Evolutionary conservation across 2,797 vertebrate species (phyloP).

Genomic region (Manis crassicaudata): DNA sequence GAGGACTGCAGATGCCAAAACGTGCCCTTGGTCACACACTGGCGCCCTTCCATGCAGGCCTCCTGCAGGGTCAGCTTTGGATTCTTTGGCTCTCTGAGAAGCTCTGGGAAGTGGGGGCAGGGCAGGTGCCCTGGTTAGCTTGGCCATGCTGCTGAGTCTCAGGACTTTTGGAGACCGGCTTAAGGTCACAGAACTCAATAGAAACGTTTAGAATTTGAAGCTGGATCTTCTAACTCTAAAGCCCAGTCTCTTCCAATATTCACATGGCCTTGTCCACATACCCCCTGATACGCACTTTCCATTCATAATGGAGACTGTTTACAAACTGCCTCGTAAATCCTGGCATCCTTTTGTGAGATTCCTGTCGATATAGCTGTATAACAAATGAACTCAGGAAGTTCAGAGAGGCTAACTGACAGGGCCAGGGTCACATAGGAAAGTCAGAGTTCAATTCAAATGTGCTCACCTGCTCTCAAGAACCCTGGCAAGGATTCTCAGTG

Average conservation of each 20-base stretch:
- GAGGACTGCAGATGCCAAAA: not conserved
- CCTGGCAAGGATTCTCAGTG: not conserved
- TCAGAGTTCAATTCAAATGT: not conserved
- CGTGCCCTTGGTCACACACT: too few species aligned
- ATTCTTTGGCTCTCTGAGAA: not conserved
- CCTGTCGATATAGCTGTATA: not conserved
- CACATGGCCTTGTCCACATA: accelerated
- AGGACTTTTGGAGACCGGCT: not conserved
- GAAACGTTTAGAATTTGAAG: not conserved
- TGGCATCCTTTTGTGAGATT: not conserved
- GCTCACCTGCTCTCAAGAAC: not conserved
- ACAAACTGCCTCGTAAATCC: not conserved
- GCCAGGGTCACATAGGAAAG: not conserved
- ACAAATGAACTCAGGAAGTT: not conserved
- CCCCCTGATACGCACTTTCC: not conserved
- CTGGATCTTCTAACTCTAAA: not conserved
- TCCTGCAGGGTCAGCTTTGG: not conserved
- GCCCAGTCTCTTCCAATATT: not conserved
- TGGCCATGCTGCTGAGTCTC: not conserved
- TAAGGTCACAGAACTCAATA: not conserved
- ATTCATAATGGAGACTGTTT: not conserved
- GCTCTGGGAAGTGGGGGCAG: accelerated
- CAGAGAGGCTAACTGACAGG: not conserved
- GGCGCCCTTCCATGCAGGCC: accelerated
- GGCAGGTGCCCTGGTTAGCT: not conserved